These are phyloP conservation scores for Oreonectes daqikongensis DNA, from an alignment of 2,797 vertebrate species.

Conservation along the genomic window DNA sequence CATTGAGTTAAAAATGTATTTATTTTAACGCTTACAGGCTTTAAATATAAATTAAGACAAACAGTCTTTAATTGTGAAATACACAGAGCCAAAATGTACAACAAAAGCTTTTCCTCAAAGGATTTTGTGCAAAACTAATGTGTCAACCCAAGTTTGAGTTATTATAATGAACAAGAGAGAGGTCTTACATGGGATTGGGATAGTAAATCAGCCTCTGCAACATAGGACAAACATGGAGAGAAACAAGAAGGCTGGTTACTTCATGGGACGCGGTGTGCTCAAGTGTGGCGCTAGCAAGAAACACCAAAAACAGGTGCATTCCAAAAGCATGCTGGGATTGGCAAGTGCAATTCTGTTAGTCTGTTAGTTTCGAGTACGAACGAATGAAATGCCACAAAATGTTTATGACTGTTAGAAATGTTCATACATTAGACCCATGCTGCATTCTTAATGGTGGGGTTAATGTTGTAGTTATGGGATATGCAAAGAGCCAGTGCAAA, in stretches of 20 bases:
- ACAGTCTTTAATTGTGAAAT: conserved; percentile 76
- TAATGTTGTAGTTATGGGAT: conserved; percentile 53
- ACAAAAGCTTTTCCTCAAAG: conserved; percentile 55
- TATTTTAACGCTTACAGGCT: conserved; percentile 88
- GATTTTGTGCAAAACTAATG: conserved; percentile 47
- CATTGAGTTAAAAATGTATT: conserved; percentile 80
- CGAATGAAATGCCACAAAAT: neutral
- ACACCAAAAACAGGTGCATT: conserved; percentile 13
- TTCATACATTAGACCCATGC: conserved; percentile 53
- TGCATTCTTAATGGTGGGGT: conserved; percentile 50
- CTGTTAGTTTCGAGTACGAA: conserved; percentile 27
- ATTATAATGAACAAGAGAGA: conserved; percentile 75
- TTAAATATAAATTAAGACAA: conserved; percentile 87
- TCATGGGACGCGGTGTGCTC: conserved; percentile 53
- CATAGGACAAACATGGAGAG: conserved; percentile 73
- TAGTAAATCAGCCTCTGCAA: conserved; percentile 86
- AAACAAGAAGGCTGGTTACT: conserved; percentile 68
- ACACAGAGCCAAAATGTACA: conserved; percentile 73
- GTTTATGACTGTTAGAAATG: neutral
- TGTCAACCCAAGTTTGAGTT: conserved; percentile 47
- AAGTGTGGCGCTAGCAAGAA: conserved; percentile 22
- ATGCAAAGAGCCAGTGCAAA: conserved; percentile 59
- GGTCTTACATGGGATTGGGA: conserved; percentile 82
- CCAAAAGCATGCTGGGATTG: conserved; percentile 41
- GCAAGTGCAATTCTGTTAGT: conserved; percentile 55